Conservation (phyloP, 2,797 vertebrate species). For the Gallinago stenura region DNA sequence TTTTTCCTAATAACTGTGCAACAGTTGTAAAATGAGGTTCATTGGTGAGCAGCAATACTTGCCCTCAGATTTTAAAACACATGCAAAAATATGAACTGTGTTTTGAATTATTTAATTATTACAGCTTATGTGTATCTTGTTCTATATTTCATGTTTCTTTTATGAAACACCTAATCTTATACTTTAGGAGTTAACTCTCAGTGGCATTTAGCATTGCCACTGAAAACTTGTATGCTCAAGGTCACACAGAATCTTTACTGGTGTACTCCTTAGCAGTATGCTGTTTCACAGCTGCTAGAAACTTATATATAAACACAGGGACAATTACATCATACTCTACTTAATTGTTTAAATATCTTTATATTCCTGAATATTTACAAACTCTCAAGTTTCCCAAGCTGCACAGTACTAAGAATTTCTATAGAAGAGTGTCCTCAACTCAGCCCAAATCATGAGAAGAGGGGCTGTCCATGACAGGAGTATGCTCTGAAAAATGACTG, state of each 20-base stretch:
- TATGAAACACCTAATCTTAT: background rate
- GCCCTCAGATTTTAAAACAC: background rate
- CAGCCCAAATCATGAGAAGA: background rate
- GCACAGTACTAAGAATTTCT: background rate
- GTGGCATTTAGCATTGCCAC: background rate
- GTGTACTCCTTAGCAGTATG: background rate
- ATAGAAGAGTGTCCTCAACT: background rate
- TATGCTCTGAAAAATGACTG: background rate
- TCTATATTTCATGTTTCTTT: background rate
- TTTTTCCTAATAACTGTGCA: background rate
- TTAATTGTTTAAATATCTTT: background rate
- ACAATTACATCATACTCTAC: background rate
- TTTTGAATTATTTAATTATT: background rate
- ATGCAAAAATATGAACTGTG: background rate
- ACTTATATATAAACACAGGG: background rate
- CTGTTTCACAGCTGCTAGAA: background rate
- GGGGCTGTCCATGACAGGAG: background rate
- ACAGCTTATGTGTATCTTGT: background rate
- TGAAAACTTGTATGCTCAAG: background rate
- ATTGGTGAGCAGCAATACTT: background rate
- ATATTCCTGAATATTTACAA: background rate
- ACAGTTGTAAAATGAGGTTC: background rate
- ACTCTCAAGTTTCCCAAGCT: background rate
- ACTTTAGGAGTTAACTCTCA: background rate
- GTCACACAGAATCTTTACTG: background rate